Conservation (phyloP, 2,797 vertebrate genomes). For the Helostoma temminkii region DNA sequence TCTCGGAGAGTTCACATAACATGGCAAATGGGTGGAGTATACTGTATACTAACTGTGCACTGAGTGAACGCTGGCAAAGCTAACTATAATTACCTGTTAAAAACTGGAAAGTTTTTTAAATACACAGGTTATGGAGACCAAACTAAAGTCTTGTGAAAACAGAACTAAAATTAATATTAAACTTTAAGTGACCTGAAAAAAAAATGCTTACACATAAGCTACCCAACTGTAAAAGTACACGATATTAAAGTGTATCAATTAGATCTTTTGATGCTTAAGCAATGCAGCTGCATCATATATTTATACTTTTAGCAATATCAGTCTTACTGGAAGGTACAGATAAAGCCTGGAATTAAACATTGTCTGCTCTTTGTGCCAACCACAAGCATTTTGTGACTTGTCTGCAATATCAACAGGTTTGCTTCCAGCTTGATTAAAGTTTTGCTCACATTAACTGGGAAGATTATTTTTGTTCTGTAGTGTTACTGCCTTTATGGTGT, state of each 20-base stretch:
- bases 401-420: constrained; percentile 3
- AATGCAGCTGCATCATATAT: background rate
- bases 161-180: background rate
- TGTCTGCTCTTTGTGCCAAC: too few relatives aligned
- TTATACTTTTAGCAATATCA: background rate
- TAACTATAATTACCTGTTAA: background rate
- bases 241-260: background rate
- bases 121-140: background rate
- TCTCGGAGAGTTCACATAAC: background rate
- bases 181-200: background rate
- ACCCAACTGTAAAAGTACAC: background rate
- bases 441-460: constrained; percentile 35
- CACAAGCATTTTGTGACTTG: background rate
- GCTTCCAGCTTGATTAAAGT: constrained; percentile 50
- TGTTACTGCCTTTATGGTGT: constrained; percentile 17
- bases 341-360: background rate
- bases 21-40: too few relatives aligned
- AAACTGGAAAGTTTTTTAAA: background rate
- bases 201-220: background rate
- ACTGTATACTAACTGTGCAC: background rate
- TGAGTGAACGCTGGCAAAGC: background rate
- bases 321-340: background rate
- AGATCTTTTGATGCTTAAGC: too few relatives aligned
- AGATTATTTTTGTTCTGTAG: constrained; percentile 41
- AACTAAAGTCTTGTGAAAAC: background rate